A percentile compares a stretch with the other conserved stretches of the same genome.
Conservation (phyloP, 2,113 vertebrate genomes). For the Prochilodus magdalenae region DNA sequence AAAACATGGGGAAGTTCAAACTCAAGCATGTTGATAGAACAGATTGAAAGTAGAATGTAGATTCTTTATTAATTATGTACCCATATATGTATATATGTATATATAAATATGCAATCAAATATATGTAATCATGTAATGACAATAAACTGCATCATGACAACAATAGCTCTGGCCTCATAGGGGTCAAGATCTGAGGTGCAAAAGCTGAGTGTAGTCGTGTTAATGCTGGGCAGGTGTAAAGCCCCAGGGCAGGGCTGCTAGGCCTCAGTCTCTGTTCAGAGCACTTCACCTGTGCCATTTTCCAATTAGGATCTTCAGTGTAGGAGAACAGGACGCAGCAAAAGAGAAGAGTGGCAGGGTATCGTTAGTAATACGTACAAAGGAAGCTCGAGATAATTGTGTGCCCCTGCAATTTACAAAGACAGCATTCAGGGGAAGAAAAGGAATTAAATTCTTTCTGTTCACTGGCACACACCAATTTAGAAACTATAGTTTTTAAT, state of each 20-base stretch:
- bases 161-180: not conserved
- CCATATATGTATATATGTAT: too few relatives aligned
- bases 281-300: constrained; percentile 63
- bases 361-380: constrained; percentile 70
- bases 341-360: constrained; percentile 37
- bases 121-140: not conserved
- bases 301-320: constrained; percentile 73
- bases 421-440: constrained; percentile 49
- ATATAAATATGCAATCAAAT: not conserved
- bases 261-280: not conserved
- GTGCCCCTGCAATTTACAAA: constrained; percentile 54
- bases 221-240: not conserved
- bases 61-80: too few relatives aligned
- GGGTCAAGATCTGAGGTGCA: not conserved
- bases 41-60: too few relatives aligned
- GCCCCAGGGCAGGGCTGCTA: not conserved
- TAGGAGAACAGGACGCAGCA: constrained; percentile 61
- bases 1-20: too few relatives aligned
- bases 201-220: not conserved
- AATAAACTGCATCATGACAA: not conserved
- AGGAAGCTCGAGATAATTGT: constrained; percentile 67
- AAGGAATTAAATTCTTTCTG: constrained; percentile 41
- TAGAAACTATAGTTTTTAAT: constrained; percentile 65
- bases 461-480: constrained; percentile 60
- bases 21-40: too few relatives aligned